Base-by-base conservation (phyloP, 1,140 invertebrate genomes). In the Tetragnatha versicolor region DNA sequence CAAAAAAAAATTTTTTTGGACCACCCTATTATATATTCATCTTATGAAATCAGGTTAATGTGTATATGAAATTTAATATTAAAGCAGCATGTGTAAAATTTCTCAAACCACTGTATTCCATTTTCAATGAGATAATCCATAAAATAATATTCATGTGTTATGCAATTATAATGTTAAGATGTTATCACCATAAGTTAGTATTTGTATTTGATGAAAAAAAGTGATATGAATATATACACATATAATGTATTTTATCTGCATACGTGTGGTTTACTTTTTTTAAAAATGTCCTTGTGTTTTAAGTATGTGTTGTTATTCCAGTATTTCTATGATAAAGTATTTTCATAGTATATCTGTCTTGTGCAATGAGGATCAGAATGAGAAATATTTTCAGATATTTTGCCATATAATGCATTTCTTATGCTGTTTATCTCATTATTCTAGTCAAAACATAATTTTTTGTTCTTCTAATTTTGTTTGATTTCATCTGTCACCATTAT, bases 271-370 rank as follows among this genome's bases (percentile, higher is more conserved):
- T 75, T 63, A 77, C n/a, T 77, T 77, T 77, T 70, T 77, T 55
- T n/a, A n/a, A 53, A 65, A 42, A 42, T 61, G n/a, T 53, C 39
- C 17, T 47, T 77, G 3, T 51, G 61, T 77, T 77, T 17, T n/a
- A 17, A 31, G 25, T 65, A 65, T 77, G 58, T 75, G 47, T 66
- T 75, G 39, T 58, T 37, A 61, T 25, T 70, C 68, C 47, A 47
- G 65, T n/a, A 70, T 70, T 73, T 73, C 55, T 73, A 73, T 47
- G 31, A 73, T 53, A 76, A 77, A 77, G 73, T 77, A 77, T 77
- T 77, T 77, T 77, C 73, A 77, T 77, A 77, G 61, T 20, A 65
- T 65, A 55, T 77, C 61, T 77, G 73, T 27, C 60, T 77, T 77
- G 61, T 77, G 53, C 55, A 75, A 6, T 31, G 31, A 60, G 42